Evolutionary conservation across 2,888 invertebrate genomes (phyloP), one percentile per base, ranked within the genome.

Genomic region (Trisateles emortualis): DNA sequence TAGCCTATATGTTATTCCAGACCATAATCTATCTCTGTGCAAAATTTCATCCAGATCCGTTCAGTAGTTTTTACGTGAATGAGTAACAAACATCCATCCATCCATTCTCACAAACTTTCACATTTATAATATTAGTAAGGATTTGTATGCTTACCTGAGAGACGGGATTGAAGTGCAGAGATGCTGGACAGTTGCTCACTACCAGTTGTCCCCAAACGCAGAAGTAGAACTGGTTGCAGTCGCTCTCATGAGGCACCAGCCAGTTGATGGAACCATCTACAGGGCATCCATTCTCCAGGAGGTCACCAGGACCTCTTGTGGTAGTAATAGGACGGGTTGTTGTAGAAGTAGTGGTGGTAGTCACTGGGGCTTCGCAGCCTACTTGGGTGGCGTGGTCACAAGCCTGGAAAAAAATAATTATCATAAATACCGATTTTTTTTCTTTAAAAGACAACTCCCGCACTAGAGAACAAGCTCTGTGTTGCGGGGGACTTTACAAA

Each of bases 181-280:
- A 78, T 1, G 52, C 24, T 0, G 68, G 54, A 32, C 83, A 83
- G 0, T 59, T 19, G 2, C 49, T 33, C 29, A 62, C 68, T 0
- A 71, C 57, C 40, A 54, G 42, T 4, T 57, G 26, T 1, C 77
- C 76, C 13, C 40, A 43, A 0, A 64, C 65, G 33, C 79, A 79
- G 22, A 64, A 59, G 52, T 77, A 80, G 72, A 78, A 81, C 8
- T 60, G 64, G 22, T 10, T 47, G 59, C 81, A 81, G 14, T 33
- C 13, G 16, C 76, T 59, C 8, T 64, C 68, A 17, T 77, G 73
- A 0, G 78, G 75, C 11, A 80, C 24, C 0, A 74, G 53, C 5
- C 59, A 56, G 14, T 74, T 62, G 10, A 66, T 35, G 6, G 51
- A 16, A 29, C 52, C 66, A 35, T 78, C 71, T 10, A 54, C 57